Evolutionary conservation across 1,140 invertebrate genomes (phyloP).

Genomic region (Lucilia sericata): DNA sequence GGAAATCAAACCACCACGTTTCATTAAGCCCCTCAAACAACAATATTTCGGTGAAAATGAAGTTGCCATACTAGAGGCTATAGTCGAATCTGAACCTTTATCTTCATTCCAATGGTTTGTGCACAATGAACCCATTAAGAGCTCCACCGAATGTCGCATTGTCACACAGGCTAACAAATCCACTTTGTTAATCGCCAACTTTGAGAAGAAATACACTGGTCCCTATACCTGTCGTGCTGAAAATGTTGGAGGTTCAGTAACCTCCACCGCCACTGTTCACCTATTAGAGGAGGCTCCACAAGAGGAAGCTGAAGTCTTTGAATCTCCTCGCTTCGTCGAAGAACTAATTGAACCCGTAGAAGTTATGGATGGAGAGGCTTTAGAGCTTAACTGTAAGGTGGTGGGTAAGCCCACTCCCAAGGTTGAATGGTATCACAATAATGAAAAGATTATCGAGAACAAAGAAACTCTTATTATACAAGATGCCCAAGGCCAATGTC

Average conservation of each 20-base stretch:
- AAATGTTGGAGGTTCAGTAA: slow-evolving; percentile 87
- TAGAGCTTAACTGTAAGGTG: slow-evolving; percentile 81
- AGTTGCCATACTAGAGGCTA: slow-evolving; percentile 82
- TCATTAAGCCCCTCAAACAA: slow-evolving; percentile 79
- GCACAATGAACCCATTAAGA: slow-evolving; percentile 73
- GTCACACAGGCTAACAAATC: slow-evolving; percentile 83
- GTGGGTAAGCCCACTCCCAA: slow-evolving; percentile 84
- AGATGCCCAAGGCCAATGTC: slow-evolving; percentile 83
- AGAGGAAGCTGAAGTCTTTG: slow-evolving; percentile 74
- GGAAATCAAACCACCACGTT: slow-evolving; percentile 78
- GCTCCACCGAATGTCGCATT: slow-evolving; percentile 77
- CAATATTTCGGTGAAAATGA: slow-evolving; percentile 80
- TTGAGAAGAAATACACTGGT: slow-evolving; percentile 78
- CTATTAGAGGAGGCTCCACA: slow-evolving; percentile 73
- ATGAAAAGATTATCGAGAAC: slow-evolving; percentile 78
- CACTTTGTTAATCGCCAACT: slow-evolving; percentile 82
- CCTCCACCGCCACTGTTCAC: slow-evolving; percentile 82
- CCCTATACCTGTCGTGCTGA: slow-evolving; percentile 89
- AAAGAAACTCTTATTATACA: slow-evolving; percentile 83
- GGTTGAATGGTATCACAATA: slow-evolving; percentile 86
- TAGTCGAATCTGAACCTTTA: slow-evolving; percentile 80
- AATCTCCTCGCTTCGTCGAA: slow-evolving; percentile 81
- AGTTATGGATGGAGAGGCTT: slow-evolving; percentile 94
- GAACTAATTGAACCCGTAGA: slow-evolving; percentile 76
- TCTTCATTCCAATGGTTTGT: slow-evolving; percentile 91